Evolutionary conservation across 1,140 invertebrate genomes (phyloP), one percentile per base, ranked within the genome.

Genomic region (Cardiocondyla obscurior): DNA sequence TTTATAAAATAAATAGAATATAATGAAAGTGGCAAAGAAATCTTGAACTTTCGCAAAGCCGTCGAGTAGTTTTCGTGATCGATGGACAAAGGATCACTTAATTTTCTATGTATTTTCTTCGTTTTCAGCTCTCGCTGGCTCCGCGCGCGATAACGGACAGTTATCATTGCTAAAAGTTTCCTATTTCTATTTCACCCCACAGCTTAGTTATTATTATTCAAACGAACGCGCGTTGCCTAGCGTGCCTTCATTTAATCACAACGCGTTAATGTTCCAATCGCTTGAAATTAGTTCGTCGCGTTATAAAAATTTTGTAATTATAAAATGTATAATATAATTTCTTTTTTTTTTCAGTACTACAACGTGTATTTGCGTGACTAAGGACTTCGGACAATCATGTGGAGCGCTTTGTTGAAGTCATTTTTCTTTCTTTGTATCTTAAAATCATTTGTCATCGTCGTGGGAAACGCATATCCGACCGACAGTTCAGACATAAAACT

Each of bases 161-260:
- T 86, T 86, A 86, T 86, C 77, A 53, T 81, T 62, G 60, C 82
- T 82, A 82, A 82, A 39, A 58, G 60, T 72, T 86, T n/a, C n/a
- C 57, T 85, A 74, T 49, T 76, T 49, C 57, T 46, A 76, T 60
- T 60, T 4, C 19, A 60, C 8, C 33, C n/a, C 42, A n/a, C n/a
- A 74, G 25, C 14, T 39, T 74, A 16, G 33, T 30, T 46, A 30
- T 60, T 53, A 62, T 70, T 60, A 39, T 30, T 39, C 22, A 39
- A 44, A 30, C 5, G 0, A 30, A 6, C 28, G 53, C 53, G 55
- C 42, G 42, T 76, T 62, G 73, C 51, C 55, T 33, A 79, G 84
- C 46, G 49, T 44, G 65, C 44, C 39, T 85, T 85, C 39, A 64
- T 85, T 86, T 64, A 51, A 86, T 25, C 64, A 19, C 64, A 19